These are phyloP conservation scores for Corapipo altera DNA, from an alignment of 2,113 vertebrate species.

Conservation along the genomic window DNA sequence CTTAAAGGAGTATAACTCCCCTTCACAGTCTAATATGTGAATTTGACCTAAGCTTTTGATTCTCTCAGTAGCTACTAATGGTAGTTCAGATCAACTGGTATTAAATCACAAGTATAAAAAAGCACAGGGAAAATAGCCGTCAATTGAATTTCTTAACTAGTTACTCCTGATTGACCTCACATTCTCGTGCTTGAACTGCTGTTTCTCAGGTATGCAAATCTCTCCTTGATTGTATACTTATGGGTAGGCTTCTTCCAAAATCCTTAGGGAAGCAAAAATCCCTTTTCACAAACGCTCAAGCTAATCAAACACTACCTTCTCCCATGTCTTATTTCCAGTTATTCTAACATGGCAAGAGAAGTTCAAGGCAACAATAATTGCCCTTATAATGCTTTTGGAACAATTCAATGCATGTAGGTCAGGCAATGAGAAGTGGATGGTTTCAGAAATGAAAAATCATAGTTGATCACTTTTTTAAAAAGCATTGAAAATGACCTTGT, in stretches of 20 bases:
- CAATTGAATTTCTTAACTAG: slow-evolving; percentile 74
- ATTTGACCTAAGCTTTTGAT: slow-evolving; percentile 71
- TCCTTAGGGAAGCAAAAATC: slow-evolving; percentile 50
- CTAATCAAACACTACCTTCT: slow-evolving; percentile 65
- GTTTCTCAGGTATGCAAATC: slow-evolving; percentile 75
- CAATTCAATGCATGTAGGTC: slow-evolving; percentile 70
- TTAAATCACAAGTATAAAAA: slow-evolving; percentile 73
- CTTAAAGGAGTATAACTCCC: slow-evolving; percentile 52
- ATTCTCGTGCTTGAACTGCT: slow-evolving; percentile 67
- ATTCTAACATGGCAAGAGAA: slow-evolving; percentile 63
- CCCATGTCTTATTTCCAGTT: slow-evolving; percentile 63
- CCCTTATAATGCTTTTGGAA: slow-evolving; percentile 74
- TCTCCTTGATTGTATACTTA: slow-evolving; percentile 51
- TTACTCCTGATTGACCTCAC: slow-evolving; percentile 74
- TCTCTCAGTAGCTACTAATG: slow-evolving; percentile 68
- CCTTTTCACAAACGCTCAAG: slow-evolving; percentile 51
- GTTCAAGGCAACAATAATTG: slow-evolving; percentile 75
- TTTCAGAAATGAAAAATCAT: slow-evolving; percentile 71
- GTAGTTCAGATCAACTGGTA: slow-evolving; percentile 67
- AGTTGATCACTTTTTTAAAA: slow-evolving; percentile 65
- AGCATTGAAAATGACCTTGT: slow-evolving; percentile 65
- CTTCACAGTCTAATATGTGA: slow-evolving; percentile 64
- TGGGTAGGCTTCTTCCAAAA: slow-evolving; percentile 44
- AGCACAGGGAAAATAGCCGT: slow-evolving; percentile 60
- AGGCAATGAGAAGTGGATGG: slow-evolving; percentile 58